Conservation (phyloP, 2,888 invertebrate species). For the Pemphredon lugubris region DNA sequence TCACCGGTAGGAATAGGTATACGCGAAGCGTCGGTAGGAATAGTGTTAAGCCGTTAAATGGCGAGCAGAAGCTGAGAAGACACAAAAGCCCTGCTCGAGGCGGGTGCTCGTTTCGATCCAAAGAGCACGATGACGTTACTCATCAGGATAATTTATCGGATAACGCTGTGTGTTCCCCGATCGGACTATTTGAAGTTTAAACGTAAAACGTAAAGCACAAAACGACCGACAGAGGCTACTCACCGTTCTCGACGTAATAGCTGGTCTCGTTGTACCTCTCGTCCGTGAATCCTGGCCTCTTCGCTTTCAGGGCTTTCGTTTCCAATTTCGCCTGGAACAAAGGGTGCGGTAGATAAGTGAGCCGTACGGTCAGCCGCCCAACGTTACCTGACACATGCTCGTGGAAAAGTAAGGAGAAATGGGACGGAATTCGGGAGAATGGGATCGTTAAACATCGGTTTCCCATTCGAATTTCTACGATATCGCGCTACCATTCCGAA, state of each 20-base stretch:
- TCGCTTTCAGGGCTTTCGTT: constrained; percentile 94
- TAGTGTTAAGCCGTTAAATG: constrained; percentile 24
- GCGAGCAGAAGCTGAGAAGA: no score
- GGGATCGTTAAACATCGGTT: not conserved
- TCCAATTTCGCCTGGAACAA: constrained; percentile 93
- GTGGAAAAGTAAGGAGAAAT: constrained; percentile 5
- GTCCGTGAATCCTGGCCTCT: constrained; percentile 95
- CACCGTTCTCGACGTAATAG: constrained; percentile 97
- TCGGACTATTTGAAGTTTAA: constrained; percentile 24
- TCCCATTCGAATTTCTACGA: not conserved
- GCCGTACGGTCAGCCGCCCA: constrained; percentile 23
- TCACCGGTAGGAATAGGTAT: no score
- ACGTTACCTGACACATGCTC: constrained; percentile 2
- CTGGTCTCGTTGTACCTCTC: constrained; percentile 97
- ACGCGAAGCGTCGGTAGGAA: no score
- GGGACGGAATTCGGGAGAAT: constrained; percentile 1
- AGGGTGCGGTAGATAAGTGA: constrained; percentile 49
- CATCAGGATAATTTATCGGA: constrained; percentile 30
- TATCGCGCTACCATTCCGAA: no score
- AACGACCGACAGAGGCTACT: constrained; percentile 76
- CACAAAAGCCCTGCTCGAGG: no score
- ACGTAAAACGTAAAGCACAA: no score
- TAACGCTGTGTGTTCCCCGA: constrained; percentile 16
- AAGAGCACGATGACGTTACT: not conserved
- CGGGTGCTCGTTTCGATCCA: not conserved